Evolutionary conservation across 1,140 invertebrate genomes (phyloP), one percentile per base, ranked within the genome.

Genomic region (Drosophila hydei): DNA sequence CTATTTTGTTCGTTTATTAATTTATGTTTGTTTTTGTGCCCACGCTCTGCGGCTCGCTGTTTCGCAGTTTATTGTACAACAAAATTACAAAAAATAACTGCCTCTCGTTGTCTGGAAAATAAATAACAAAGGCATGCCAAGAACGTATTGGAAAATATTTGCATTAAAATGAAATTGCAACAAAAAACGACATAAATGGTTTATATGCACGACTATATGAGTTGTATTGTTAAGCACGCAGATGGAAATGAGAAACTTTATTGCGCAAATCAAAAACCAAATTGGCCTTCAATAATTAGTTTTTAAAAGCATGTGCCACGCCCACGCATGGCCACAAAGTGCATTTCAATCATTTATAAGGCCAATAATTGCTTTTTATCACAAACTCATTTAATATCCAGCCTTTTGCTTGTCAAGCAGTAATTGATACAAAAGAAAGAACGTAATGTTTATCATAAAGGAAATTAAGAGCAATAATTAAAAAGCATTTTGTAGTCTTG

Each of bases 391-490:
- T 87, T 87, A 85, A 80, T 87, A 72, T 56, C 23, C 74, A 77
- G 65, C 70, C 83, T 74, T 85, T 87, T 88, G 83, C 81, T 81
- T 63, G 62, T 81, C 74, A 68, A 62, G 75, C 71, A 48, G 56
- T 68, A 72, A 64, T 51, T 54, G 54, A 69, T 8, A 73, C 74
- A 68, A 50, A 59, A 61, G 52, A 27, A 55, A 55, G 60, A 61
- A 72, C 14, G 38, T 3, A 42, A 85, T 59, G 18, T 50, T 50
- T 51, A 60, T 63, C 36, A 76, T 61, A 76, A 77, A 59, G 55
- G 23, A 81, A 85, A 81, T 75, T 74, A 87, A 75, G 73, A 71
- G 70, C 61, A 77, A 78, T 88, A 72, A 87, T 88, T 77, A 87
- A 87, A 74, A 87, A 78, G 64, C 71, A 75, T 77, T 84, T 87